Conservation (phyloP, 2,797 vertebrate genomes). For the Acropternis orthonyx region DNA sequence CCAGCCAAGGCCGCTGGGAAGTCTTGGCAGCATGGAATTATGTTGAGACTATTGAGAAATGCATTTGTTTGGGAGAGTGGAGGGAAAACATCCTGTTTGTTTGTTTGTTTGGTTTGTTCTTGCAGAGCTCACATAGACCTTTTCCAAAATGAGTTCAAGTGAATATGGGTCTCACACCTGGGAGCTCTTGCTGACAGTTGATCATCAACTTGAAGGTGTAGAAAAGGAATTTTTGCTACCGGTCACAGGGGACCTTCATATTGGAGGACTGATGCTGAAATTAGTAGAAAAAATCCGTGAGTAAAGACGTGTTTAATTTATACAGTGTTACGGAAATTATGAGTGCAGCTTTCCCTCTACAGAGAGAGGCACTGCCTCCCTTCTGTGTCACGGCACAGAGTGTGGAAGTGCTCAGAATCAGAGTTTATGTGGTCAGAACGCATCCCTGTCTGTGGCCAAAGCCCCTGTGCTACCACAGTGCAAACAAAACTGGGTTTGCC, state of each 20-base stretch:
- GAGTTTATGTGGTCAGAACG: neutral
- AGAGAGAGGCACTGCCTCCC: neutral
- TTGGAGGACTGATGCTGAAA: slow-evolving; percentile 96
- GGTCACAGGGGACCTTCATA: slow-evolving; percentile 91
- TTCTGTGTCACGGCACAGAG: neutral
- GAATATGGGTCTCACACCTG: slow-evolving; percentile 85
- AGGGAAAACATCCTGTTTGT: neutral
- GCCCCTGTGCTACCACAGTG: neutral
- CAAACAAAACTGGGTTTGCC: neutral
- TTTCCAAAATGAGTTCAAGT: slow-evolving; percentile 78
- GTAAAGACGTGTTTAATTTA: slow-evolving; percentile 65
- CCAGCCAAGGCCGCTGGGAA: neutral
- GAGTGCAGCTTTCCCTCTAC: neutral
- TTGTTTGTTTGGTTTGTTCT: neutral
- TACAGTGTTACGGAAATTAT: neutral
- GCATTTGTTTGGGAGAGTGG: neutral
- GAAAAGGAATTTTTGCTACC: slow-evolving; percentile 76
- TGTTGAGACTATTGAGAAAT: neutral
- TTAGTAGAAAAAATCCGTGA: slow-evolving; percentile 94
- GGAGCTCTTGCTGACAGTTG: slow-evolving; percentile 86
- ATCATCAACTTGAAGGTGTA: slow-evolving; percentile 78
- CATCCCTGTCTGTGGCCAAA: neutral
- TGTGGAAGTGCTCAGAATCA: neutral
- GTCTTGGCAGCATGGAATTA: neutral
- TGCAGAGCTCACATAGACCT: slow-evolving; percentile 2